Conservation (phyloP, 2,797 vertebrate genomes). For the Morus bassanus region DNA sequence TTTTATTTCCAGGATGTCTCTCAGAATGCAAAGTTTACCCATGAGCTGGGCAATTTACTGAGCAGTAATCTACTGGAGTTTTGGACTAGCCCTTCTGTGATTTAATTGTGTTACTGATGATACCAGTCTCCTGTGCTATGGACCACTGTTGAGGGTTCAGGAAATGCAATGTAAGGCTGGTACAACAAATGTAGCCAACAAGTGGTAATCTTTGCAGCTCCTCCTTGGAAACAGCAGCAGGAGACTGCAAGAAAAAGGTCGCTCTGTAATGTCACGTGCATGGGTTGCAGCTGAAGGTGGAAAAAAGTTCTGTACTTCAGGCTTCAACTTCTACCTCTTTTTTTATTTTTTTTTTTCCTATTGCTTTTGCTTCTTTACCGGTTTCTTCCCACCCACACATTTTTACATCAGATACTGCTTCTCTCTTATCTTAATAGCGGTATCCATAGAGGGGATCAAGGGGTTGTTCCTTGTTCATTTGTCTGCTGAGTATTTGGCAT, state of each 20-base stretch:
- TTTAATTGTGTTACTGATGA: background rate
- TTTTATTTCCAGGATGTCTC: background rate
- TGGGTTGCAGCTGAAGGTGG: background rate
- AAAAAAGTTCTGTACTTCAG: background rate
- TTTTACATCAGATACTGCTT: background rate
- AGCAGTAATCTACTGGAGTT: background rate
- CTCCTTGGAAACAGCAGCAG: background rate
- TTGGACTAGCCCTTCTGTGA: background rate
- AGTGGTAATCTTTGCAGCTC: background rate
- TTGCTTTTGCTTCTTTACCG: background rate
- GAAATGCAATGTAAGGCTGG: background rate
- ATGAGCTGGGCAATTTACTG: background rate
- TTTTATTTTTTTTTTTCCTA: background rate
- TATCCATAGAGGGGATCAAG: background rate
- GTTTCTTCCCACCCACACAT: background rate
- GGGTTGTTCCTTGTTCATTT: background rate
- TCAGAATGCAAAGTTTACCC: background rate
- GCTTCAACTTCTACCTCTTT: background rate
- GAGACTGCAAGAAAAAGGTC: background rate
- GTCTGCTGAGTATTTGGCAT: background rate
- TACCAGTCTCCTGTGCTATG: background rate
- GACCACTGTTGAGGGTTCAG: background rate
- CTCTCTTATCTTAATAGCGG: background rate
- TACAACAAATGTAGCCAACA: background rate
- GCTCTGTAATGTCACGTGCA: background rate